A percentile compares a stretch with the other conserved stretches of the same genome.
Conservation (phyloP, 1,140 invertebrate species). For the Periplaneta americana region DNA sequence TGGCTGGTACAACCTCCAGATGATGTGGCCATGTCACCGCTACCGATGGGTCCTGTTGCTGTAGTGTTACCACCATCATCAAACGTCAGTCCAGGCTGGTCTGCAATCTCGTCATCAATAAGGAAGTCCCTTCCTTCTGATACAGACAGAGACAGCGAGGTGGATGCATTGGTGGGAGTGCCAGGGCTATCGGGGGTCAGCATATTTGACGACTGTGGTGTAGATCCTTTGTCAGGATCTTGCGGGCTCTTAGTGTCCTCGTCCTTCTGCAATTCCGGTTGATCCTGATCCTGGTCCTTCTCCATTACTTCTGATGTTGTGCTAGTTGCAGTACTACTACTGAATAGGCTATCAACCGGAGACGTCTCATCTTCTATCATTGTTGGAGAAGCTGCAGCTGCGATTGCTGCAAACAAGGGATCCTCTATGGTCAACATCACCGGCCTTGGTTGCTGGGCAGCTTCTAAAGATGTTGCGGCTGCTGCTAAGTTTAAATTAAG, state of each 20-base stretch:
- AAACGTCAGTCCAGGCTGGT: constrained; percentile 79
- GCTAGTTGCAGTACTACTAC: constrained; percentile 7
- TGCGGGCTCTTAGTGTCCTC: background rate
- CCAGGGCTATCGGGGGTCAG: constrained; percentile 45
- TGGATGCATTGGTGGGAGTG: constrained; percentile 70
- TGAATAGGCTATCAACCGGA: constrained; percentile 19
- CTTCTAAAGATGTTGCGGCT: background rate
- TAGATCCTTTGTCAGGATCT: background rate
- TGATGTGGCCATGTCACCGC: background rate
- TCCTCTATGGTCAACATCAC: constrained; percentile 59
- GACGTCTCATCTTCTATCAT: constrained; percentile 18
- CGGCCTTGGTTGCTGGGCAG: constrained; percentile 12
- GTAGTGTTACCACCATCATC: constrained; percentile 35
- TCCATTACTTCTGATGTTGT: background rate
- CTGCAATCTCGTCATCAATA: constrained; percentile 86
- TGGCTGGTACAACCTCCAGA: constrained; percentile 13
- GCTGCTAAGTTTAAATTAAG: background rate
- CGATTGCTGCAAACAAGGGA: constrained; percentile 67
- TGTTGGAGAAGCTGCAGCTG: constrained; percentile 45
- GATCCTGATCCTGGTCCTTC: background rate
- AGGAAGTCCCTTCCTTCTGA: constrained; percentile 66
- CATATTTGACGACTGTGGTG: background rate
- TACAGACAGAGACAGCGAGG: constrained; percentile 65
- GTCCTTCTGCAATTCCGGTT: background rate
- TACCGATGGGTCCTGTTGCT: background rate